Evolutionary conservation across 2,113 vertebrate genomes (phyloP), one percentile per base, ranked within the genome.

Genomic region (Oceanites oceanicus): DNA sequence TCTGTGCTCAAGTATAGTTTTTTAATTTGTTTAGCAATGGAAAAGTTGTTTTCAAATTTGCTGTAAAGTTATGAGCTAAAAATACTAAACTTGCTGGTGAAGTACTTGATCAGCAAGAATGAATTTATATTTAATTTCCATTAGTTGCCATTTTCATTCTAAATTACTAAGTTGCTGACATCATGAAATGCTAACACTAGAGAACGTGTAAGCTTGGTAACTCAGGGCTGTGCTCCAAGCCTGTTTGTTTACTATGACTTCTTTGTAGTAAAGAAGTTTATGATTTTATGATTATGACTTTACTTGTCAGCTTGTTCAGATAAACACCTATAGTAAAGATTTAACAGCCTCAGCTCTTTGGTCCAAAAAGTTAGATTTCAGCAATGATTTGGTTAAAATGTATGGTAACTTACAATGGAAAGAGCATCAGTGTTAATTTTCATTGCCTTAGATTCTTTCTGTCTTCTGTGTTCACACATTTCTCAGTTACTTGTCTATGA

Each of bases 81-180:
- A 91, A 67, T 70, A 68, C 26, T 73, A 34, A 83, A 59, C 22
- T 89, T n/a, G 7, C 38, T 86, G 36, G n/a, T 73, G 36, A 96
- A 91, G 65, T 88, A 71, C 61, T 81, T 89, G 29, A 92, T 97
- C 82, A 88, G 86, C 79, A 71, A 83, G 79, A 77, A 70, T 45
- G 10, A 62, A 79, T 76, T 88, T 93, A 65, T 75, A 70, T 86
- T 86, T 90, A 30, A 89, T 92, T 94, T 96, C 47, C 45, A 30
- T 84, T 75, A 92, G n/a, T 74, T 94, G 45, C 23, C 11, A 10
- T 90, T 96, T 96, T 91, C 50, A 55, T 95, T 96, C 59, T 90
- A 45, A 92, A 80, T 78, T 86, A 70, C 75, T 92, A 70, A 89
- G 44, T 30, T 92, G 49, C 78, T 88, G 78, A 76, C 5, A 6